phyloP scores from a whole-genome alignment of 2,888 invertebrate species.

The Punctoribates punctum region DNA sequence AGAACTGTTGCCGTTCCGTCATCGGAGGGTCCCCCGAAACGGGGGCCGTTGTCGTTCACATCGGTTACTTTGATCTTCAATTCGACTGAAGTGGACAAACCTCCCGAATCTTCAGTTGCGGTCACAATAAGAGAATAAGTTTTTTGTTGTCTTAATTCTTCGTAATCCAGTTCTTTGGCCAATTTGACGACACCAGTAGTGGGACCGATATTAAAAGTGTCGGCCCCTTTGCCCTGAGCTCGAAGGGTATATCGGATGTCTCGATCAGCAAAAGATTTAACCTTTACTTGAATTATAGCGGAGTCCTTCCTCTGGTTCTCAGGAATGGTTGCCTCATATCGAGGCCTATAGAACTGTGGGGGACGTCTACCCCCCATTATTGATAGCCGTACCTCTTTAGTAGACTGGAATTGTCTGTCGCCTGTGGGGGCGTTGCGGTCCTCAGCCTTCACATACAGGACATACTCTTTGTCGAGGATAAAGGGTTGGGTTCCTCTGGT shows the following conservation, averaged over 20 bases:
- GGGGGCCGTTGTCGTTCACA: slow-evolving; percentile 95
- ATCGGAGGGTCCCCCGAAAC: too few relatives aligned
- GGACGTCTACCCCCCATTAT: slow-evolving; percentile 96
- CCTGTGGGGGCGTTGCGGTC: slow-evolving; percentile 92
- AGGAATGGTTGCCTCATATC: slow-evolving; percentile 90
- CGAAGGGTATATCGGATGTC: slow-evolving; percentile 93
- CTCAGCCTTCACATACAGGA: slow-evolving; percentile 90
- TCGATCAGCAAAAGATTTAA: slow-evolving; percentile 93
- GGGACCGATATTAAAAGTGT: slow-evolving; percentile 90
- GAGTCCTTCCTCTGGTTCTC: slow-evolving; percentile 96
- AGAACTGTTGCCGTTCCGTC: too few relatives aligned
- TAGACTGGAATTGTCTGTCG: slow-evolving; percentile 81
- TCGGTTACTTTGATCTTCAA: slow-evolving; percentile 89
- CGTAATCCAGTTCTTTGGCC: slow-evolving; percentile 93
- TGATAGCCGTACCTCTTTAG: slow-evolving; percentile 82
- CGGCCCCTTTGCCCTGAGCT: slow-evolving; percentile 90
- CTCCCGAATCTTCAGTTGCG: slow-evolving; percentile 95
- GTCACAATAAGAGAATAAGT: slow-evolving; percentile 86
- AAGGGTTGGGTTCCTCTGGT: slow-evolving; percentile 86
- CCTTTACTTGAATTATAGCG: slow-evolving; percentile 93
- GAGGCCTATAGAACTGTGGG: slow-evolving; percentile 94
- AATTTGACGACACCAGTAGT: slow-evolving; percentile 91
- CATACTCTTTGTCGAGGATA: slow-evolving; percentile 93
- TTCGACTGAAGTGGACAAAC: slow-evolving; percentile 90
- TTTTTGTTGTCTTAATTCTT: slow-evolving; percentile 88